These are phyloP conservation scores for Heterodera schachtii DNA, from an alignment of 1,140 invertebrate genomes.

Conservation along the genomic window DNA sequence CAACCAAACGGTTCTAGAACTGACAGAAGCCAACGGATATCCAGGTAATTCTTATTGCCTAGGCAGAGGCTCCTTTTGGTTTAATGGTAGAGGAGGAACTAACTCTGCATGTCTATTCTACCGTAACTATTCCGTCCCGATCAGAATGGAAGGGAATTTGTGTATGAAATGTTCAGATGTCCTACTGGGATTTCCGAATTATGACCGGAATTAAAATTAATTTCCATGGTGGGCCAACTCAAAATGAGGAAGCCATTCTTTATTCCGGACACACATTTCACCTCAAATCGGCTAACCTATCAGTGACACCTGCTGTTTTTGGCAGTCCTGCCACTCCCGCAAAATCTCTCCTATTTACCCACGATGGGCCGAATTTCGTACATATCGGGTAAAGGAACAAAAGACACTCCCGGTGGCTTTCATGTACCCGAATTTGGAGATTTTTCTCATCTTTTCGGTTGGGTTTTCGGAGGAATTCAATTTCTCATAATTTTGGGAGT, in stretches of 20 bases:
- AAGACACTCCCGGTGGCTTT: too few species aligned
- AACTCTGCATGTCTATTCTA: not conserved
- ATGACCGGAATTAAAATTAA: not conserved
- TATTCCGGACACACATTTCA: not conserved
- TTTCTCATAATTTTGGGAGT: too few species aligned
- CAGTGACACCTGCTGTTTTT: not conserved
- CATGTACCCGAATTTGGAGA: too few species aligned
- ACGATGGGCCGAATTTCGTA: too few species aligned
- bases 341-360: not conserved
- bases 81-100: not conserved
- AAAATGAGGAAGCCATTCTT: not conserved
- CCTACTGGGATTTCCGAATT: constrained; percentile 2
- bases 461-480: too few species aligned
- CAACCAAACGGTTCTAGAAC: not conserved
- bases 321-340: not conserved
- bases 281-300: not conserved
- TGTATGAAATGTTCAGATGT: not conserved
- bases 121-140: not conserved
- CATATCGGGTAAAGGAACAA: too few species aligned
- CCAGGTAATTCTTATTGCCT: not conserved
- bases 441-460: too few species aligned
- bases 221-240: too few species aligned
- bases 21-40: not conserved
- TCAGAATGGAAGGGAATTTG: not conserved
- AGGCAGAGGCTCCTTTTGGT: not conserved